phyloP scores from a whole-genome alignment of 2,113 vertebrate genomes.

The Pelusios castaneus region DNA sequence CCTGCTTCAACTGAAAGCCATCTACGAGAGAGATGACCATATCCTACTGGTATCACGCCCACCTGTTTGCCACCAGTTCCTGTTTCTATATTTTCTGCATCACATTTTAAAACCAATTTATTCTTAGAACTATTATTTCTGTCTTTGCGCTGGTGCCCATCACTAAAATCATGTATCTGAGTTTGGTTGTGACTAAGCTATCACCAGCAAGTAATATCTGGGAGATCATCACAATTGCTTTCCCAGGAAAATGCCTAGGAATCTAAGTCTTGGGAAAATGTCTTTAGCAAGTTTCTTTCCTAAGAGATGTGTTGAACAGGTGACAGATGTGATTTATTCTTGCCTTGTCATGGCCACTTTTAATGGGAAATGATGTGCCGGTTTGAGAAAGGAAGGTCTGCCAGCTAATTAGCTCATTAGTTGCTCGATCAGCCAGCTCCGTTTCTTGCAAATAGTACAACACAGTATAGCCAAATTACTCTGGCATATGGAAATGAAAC shows the following conservation, averaged over 20 bases:
- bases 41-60: not conserved
- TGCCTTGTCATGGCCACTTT: not conserved
- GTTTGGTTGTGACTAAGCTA: not conserved
- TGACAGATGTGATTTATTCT: not conserved
- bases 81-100: not conserved
- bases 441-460: not conserved
- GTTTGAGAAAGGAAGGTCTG: not conserved
- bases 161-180: not conserved
- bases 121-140: not conserved
- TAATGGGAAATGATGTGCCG: not conserved
- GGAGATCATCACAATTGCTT: not conserved
- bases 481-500: not conserved
- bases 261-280: not conserved
- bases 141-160: not conserved
- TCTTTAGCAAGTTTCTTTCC: not conserved
- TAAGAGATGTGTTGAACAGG: not conserved
- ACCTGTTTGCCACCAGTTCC: not conserved
- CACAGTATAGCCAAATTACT: not conserved
- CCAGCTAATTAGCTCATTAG: conserved; percentile 11
- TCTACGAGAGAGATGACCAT: not conserved
- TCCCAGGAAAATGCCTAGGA: not conserved
- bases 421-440: not conserved
- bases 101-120: not conserved
- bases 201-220: not conserved
- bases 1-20: not conserved